Percentiles rank a stretch among this genome's conserved stretches.
These are phyloP conservation scores for Ricordea florida DNA, from an alignment of 92 coral and sea anemone genomes.

Conservation along the genomic window DNA sequence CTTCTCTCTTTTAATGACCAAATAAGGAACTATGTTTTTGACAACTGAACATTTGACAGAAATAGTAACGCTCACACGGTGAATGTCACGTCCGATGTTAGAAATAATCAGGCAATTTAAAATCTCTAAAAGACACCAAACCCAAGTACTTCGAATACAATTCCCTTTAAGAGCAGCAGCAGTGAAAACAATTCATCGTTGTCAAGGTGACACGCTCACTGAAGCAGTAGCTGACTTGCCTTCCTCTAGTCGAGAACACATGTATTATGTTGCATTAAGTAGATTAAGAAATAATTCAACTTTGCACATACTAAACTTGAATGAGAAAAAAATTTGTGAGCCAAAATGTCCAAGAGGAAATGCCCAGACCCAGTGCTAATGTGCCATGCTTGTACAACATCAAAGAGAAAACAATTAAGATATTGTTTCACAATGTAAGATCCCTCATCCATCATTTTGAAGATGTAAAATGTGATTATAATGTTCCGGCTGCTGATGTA, in stretches of 20 bases:
- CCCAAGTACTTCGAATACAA: conserved; percentile 10
- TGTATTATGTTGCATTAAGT: conserved; percentile 25
- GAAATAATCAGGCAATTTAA: conserved; percentile 11
- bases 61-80: too few relatives aligned
- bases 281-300: conserved; percentile 2
- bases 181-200: conserved; percentile 5
- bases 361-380: conserved; percentile 9
- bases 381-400: background rate
- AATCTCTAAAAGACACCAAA: conserved; percentile 11
- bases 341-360: conserved; percentile 9
- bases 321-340: conserved; percentile 20
- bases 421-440: conserved; percentile 15
- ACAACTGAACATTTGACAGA: too few relatives aligned
- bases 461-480: background rate
- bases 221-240: conserved; percentile 13
- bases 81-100: too few relatives aligned
- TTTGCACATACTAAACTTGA: conserved; percentile 14
- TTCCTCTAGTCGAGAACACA: background rate
- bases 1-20: background rate
- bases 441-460: background rate
- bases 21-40: background rate
- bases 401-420: too few relatives aligned
- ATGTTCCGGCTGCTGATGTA: too few relatives aligned
- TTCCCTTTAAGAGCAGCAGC: conserved; percentile 16
- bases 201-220: conserved; percentile 7